Percentiles rank a stretch among this genome's conserved stretches.
These are phyloP conservation scores for Argyresthia goedartella DNA, from an alignment of 2,888 invertebrate species.

Conservation along the genomic window DNA sequence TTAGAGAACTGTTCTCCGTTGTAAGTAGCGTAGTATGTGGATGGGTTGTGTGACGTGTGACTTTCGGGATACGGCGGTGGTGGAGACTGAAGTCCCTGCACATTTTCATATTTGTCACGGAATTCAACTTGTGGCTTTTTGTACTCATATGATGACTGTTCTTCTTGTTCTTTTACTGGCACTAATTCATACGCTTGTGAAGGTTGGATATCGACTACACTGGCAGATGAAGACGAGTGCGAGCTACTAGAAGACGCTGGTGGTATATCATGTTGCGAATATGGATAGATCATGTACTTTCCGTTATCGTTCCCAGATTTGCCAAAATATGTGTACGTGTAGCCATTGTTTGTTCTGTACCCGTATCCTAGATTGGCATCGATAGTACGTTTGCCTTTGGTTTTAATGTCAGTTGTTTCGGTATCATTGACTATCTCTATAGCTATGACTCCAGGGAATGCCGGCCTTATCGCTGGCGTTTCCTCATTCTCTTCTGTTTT, in stretches of 20 bases:
- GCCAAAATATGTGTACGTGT: conserved; percentile 62
- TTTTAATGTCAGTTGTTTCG: conserved; percentile 55
- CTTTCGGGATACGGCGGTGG: conserved; percentile 20
- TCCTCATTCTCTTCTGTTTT: conserved; percentile 11
- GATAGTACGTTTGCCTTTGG: conserved; percentile 77
- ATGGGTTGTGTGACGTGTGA: conserved; percentile 9
- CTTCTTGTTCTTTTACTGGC: conserved; percentile 36
- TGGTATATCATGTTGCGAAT: conserved; percentile 76
- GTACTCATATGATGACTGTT: conserved; percentile 34
- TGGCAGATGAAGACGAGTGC: conserved; percentile 7
- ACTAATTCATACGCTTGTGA: conserved; percentile 69
- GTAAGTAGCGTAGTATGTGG: conserved; percentile 55
- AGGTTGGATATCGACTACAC: conserved; percentile 65
- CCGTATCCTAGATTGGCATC: conserved; percentile 81
- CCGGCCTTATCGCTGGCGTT: conserved; percentile 18
- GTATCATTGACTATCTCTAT: conserved; percentile 74
- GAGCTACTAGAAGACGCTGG: conserved; percentile 23
- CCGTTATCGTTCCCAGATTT: conserved; percentile 53
- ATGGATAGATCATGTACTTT: conserved; percentile 77
- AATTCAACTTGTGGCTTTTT: conserved; percentile 38
- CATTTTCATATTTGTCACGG: conserved; percentile 31
- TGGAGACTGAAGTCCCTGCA: conserved; percentile 28
- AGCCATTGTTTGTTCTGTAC: conserved; percentile 64
- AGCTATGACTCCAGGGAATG: conserved; percentile 70
- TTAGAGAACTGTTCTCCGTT: conserved; percentile 57